Evolutionary conservation across 1,140 invertebrate genomes (phyloP).

Genomic region (Tetraneura akinire): DNA sequence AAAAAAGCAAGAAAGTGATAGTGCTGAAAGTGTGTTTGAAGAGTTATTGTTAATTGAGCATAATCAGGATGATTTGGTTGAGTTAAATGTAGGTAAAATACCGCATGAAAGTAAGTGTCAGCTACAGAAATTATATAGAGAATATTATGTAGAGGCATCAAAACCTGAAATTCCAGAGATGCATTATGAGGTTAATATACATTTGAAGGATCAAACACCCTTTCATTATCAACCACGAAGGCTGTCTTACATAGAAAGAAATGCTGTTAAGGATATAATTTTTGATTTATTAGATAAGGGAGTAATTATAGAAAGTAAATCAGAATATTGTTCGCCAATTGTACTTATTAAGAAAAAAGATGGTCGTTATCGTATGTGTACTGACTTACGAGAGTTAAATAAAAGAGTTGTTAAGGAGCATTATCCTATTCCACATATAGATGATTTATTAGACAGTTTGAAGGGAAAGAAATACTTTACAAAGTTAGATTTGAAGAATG

Average conservation of each 20-base stretch:
- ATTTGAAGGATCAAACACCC: too few species aligned
- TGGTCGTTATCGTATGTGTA: background rate
- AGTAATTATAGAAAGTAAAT: background rate
- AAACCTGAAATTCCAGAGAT: too few species aligned
- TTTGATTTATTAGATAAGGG: background rate
- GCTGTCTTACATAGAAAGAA: background rate
- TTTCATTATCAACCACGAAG: background rate
- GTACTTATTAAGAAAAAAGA: conserved; percentile 27
- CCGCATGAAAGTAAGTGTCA: background rate
- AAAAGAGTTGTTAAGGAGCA: background rate
- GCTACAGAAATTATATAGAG: background rate
- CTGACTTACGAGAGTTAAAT: conserved; percentile 17
- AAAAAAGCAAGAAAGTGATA: background rate
- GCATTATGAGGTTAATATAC: too few species aligned
- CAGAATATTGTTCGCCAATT: conserved; percentile 23
- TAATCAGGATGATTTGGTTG: background rate
- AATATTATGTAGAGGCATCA: too few species aligned
- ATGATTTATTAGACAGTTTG: background rate
- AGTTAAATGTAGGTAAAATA: conserved; percentile 1
- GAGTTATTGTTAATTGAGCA: background rate
- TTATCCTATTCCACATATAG: conserved; percentile 3
- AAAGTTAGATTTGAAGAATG: conserved; percentile 32
- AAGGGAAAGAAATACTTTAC: background rate
- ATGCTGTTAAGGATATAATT: conserved; percentile 30
- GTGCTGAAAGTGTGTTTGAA: background rate